A percentile compares a stretch with the other conserved stretches of the same genome.
Conservation (phyloP, 2,113 vertebrate genomes). For the Siniperca knerii region DNA sequence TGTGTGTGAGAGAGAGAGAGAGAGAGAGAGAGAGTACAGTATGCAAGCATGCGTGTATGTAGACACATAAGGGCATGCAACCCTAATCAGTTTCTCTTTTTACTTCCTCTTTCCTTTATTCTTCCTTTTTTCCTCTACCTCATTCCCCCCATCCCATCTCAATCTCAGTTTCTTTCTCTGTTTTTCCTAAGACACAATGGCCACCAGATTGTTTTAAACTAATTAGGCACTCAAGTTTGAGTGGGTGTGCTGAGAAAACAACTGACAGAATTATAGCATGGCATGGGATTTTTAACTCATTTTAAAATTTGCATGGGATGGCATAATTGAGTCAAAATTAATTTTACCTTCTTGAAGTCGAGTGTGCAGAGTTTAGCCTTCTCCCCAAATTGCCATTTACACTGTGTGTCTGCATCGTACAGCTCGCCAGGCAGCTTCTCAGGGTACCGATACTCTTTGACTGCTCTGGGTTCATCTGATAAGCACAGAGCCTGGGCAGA, state of each 20-base stretch:
- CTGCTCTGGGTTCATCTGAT: constrained; percentile 87
- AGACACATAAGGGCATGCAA: constrained; percentile 32
- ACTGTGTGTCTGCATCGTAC: constrained; percentile 92
- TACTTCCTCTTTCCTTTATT: constrained; percentile 43
- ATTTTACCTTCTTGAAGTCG: constrained; percentile 91
- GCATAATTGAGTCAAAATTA: constrained; percentile 22
- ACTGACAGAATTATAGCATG: not conserved
- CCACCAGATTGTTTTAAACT: constrained; percentile 29
- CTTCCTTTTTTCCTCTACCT: constrained; percentile 47
- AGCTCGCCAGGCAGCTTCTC: constrained; percentile 91
- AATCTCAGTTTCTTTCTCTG: constrained; percentile 21
- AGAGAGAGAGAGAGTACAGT: not conserved
- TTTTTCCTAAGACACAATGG: constrained; percentile 5
- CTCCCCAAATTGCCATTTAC: constrained; percentile 95
- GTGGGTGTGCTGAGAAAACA: constrained; percentile 26
- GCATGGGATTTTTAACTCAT: constrained; percentile 4
- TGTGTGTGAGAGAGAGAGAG: not conserved
- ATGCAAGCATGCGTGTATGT: not conserved
- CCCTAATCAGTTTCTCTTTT: constrained; percentile 38
- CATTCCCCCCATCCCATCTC: constrained; percentile 36
- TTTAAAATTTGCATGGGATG: constrained; percentile 17
- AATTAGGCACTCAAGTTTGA: constrained; percentile 14
- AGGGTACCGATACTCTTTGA: constrained; percentile 89
- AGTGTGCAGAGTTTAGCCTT: constrained; percentile 93
- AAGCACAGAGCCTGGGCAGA: constrained; percentile 90